Base-by-base conservation (phyloP, 2,797 vertebrate genomes). In the Chanos chanos region DNA sequence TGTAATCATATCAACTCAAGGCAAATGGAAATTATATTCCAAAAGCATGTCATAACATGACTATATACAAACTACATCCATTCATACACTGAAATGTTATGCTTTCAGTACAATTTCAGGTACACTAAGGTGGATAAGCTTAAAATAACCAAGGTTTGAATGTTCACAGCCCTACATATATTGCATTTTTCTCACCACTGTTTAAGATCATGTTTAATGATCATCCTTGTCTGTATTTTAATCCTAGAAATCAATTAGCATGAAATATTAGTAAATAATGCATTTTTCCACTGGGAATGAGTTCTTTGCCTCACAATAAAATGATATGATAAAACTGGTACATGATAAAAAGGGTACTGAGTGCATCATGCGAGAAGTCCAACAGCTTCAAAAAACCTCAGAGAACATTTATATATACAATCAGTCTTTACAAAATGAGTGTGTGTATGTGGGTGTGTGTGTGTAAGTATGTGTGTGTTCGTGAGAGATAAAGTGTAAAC, bases 391-490 rank as follows among this genome's bases (percentile, higher is more conserved):
- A 28, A 70, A 45, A 67, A 73, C 75, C 77, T 83, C n/a, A n/a
- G n/a, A n/a, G n/a, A 81, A 21, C 68, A 74, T 69, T 74, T 79
- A 80, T 75, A 76, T 83, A 77, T 80, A 86, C 68, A 40, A 70
- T 70, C 78, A 81, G 88, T 91, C 84, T 87, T 80, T 88, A 84
- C 80, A 90, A 92, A 76, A 79, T 55, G 24, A 51, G 45, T 33
- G 57, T 36, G 28, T 19, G 31, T 36, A 48, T 31, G 15, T 59
- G 66, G 44, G 30, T 51, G 22, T 62, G 37, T 71, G 30, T 70
- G 72, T 54, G 45, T 13, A 33, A 53, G 44, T 60, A 27, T 13
- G 50, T 61, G 50, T 66, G 60, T 10, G 18, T n/a, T n/a, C n/a
- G n/a, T n/a, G n/a, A n/a, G n/a, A n/a, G n/a, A n/a, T n/a, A n/a